Percentiles rank a stretch among this genome's conserved stretches.
Evolutionary conservation across 2,797 vertebrate species (phyloP).

Genomic region (Halcyon badia): DNA sequence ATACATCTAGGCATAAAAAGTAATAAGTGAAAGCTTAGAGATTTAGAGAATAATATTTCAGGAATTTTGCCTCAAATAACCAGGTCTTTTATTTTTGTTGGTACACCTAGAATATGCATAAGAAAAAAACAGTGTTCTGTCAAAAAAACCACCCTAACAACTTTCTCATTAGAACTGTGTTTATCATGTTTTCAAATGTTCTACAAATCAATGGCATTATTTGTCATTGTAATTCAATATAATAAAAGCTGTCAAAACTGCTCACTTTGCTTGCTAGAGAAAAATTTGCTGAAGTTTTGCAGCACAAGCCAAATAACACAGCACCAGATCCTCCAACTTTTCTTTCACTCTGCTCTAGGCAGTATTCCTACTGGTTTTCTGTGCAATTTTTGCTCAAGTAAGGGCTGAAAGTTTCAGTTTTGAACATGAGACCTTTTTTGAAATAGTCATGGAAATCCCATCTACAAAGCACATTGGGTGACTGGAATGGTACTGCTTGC

Average conservation of each 20-base stretch:
- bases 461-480: neutral
- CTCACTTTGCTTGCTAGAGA: conserved; percentile 23
- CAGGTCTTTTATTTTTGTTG: neutral
- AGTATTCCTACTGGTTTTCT: conserved; percentile 34
- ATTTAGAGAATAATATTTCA: conserved; percentile 59
- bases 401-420: conserved; percentile 34
- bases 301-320: conserved; percentile 44
- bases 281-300: conserved; percentile 42
- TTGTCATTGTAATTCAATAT: conserved; percentile 77
- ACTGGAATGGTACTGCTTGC: neutral
- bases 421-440: neutral
- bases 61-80: conserved; percentile 67
- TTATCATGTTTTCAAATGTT: conserved; percentile 67
- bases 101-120: neutral
- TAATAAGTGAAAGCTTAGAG: conserved; percentile 65
- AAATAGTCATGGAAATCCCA: conserved; percentile 27
- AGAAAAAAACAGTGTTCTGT: conserved; percentile 13
- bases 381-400: conserved; percentile 12
- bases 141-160: conserved; percentile 56
- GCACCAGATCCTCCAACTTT: conserved; percentile 52
- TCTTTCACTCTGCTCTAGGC: conserved; percentile 43
- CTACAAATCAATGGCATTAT: conserved; percentile 65
- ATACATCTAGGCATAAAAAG: conserved; percentile 61
- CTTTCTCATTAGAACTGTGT: conserved; percentile 64
- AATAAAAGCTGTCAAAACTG: conserved; percentile 70